Evolutionary conservation across 2,888 invertebrate species (phyloP), one percentile per base, ranked within the genome.

Genomic region (Leptinotarsa rubiginosa): DNA sequence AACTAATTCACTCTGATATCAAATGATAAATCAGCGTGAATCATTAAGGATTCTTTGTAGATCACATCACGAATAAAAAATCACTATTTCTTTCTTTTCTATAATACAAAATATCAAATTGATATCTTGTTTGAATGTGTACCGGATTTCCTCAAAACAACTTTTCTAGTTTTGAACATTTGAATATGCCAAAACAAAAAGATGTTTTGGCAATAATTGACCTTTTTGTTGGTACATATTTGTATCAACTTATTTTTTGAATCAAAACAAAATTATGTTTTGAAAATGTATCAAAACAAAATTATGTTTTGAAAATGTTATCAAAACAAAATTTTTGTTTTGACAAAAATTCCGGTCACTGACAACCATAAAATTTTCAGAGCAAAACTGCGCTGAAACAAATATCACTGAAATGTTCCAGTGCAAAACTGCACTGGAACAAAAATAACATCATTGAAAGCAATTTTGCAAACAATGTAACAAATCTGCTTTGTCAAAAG

Each of bases 371-470:
- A 52, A 31, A 64, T 62, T 70, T 70, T 67, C 72, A 74, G 71
- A 25, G 74, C 74, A 72, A 76, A 73, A 49, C 50, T 70, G 73
- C 50, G 54, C 73, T 69, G 71, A 54, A 73, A 73, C 22, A 20
- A 73, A 47, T 65, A 65, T 52, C 50, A 69, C 47, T 59, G 47
- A 69, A 56, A 49, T 69, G 49, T 70, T 70, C 70, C 72, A 72
- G 69, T 47, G 74, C 74, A 72, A 76, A 73, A 49, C 47, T 70
- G 73, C 50, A 66, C 73, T 69, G 71, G 62, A 73, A 73, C 22
- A 20, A 73, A 59, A 52, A 47, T 59, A 47, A 62, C 20, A 65
- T 59, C 50, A 69, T 54, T 59, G 47, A 69, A 65, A 49, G 47
- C 49, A 50, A 56, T 10, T 69, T 54, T 65, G 47, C 59, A 70